Base-by-base conservation (phyloP, 1,140 invertebrate species). In the Octopus bimaculoides region DNA sequence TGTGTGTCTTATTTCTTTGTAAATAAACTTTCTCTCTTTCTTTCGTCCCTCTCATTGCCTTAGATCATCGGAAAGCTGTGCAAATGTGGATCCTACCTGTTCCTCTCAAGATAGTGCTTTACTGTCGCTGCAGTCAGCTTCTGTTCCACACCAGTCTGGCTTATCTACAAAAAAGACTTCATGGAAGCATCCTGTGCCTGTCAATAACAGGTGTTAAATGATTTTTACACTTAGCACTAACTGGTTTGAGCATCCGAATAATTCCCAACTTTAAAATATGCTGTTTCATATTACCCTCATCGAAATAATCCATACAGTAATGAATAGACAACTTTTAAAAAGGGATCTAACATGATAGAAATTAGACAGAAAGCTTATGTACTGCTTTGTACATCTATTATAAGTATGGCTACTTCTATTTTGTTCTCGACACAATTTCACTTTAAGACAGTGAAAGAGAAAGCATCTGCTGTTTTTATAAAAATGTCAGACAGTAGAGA, bases 51-150 rank as follows among this genome's bases (percentile, higher is more conserved):
- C 66, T 71, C 66, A 14, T 71, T 71, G 66, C 26, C 66, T 71
- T 71, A 71, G 66, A 71, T 71, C 66, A 71, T 71, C 66, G 66
- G 66, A 71, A 20, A 71, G 66, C 66, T 71, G 66, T 20, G 66
- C 66, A 71, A 71, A 71, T 71, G 66, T 71, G 66, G 66, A 71
- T 17, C 66, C 66, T 71, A 71, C 66, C 66, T 71, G 66, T 5
- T 71, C 66, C 66, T 71, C 66, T 14, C 66, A 71, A 71, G 66
- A 71, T 71, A 71, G 66, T 20, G 66, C 66, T 71, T 71, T 71
- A 71, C 66, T 71, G 66, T 71, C 66, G 26, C 26, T 20, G 26
- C 17, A 14, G 17, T 71, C 66, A n/a, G 66, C 66, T 20, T n/a
- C 66, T 20, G 26, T 41, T 41, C 66, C 66, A 71, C 66, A 20